phyloP scores from a whole-genome alignment of 2,797 vertebrate genomes.

The Melanotaenia pygmaea region DNA sequence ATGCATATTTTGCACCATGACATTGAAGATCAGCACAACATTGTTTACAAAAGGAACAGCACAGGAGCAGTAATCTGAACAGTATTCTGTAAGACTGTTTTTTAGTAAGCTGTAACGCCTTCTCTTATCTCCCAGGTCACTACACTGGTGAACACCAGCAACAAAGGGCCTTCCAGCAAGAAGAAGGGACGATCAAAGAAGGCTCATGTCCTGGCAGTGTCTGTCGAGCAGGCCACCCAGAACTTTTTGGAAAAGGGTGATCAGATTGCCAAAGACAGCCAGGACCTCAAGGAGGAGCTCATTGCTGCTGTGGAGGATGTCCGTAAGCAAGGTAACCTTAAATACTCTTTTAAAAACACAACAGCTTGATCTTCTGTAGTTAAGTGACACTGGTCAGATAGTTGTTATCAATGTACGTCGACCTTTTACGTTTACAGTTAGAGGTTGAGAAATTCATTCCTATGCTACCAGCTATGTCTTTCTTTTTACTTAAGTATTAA shows the following conservation, averaged over 20 bases:
- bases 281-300: slow-evolving; percentile 96
- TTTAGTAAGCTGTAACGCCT: neutral
- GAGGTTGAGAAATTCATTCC: neutral
- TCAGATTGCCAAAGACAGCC: slow-evolving; percentile 98
- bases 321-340: slow-evolving; percentile 91
- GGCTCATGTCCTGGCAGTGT: slow-evolving; percentile 96
- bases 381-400: neutral
- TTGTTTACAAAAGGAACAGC: neutral
- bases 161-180: slow-evolving; percentile 97
- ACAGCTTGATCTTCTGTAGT: neutral
- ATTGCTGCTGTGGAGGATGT: slow-evolving; percentile 97
- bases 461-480: neutral
- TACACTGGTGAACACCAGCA: slow-evolving; percentile 98
- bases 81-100: neutral
- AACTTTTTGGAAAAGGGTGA: slow-evolving; percentile 99
- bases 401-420: neutral
- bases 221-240: slow-evolving; percentile 97
- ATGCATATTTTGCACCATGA: neutral
- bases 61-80: neutral
- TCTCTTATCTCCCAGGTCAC: slow-evolving; percentile 86
- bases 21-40: neutral
- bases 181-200: slow-evolving; percentile 99
- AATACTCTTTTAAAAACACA: neutral
- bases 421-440: neutral
- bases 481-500: neutral